Percentiles rank a stretch among this genome's conserved stretches.
Conservation (phyloP, 1,140 invertebrate species). For the Drosophila pectinifera region DNA sequence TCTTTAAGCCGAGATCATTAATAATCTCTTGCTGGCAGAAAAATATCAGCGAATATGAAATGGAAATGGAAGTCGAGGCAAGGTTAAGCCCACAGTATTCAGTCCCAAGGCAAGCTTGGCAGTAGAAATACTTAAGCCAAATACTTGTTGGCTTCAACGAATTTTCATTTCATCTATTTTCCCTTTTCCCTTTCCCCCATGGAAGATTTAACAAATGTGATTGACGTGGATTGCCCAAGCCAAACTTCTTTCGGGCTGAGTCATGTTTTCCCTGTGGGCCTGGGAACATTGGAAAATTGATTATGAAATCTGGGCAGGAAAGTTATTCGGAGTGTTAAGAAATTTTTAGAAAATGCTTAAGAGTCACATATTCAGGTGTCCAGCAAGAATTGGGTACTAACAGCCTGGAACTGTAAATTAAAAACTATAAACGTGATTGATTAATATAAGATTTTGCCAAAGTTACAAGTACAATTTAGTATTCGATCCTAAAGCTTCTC, state of each 20-base stretch:
- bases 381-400: too few species aligned
- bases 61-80: conserved; percentile 42
- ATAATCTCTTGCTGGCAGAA: conserved; percentile 47
- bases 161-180: conserved; percentile 39
- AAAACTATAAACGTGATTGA: too few species aligned
- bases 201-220: conserved; percentile 35
- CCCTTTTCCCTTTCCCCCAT: conserved; percentile 3
- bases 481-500: too few species aligned
- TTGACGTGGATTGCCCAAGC: conserved; percentile 54
- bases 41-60: conserved; percentile 48
- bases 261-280: conserved; percentile 35
- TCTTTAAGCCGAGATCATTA: conserved; percentile 53
- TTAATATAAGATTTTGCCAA: neutral
- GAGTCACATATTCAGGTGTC: neutral
- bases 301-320: conserved; percentile 28
- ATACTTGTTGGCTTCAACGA: conserved; percentile 12
- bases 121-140: conserved; percentile 7
- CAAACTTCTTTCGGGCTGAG: conserved; percentile 39
- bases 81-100: conserved; percentile 42
- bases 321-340: neutral
- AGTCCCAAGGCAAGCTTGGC: conserved; percentile 2
- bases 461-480: too few species aligned
- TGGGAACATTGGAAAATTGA: conserved; percentile 51
- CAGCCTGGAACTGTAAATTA: neutral
- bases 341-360: neutral